Evolutionary conservation across 2,113 vertebrate genomes (phyloP), one percentile per base, ranked within the genome.

Genomic region (Tragelaphus buxtoni): DNA sequence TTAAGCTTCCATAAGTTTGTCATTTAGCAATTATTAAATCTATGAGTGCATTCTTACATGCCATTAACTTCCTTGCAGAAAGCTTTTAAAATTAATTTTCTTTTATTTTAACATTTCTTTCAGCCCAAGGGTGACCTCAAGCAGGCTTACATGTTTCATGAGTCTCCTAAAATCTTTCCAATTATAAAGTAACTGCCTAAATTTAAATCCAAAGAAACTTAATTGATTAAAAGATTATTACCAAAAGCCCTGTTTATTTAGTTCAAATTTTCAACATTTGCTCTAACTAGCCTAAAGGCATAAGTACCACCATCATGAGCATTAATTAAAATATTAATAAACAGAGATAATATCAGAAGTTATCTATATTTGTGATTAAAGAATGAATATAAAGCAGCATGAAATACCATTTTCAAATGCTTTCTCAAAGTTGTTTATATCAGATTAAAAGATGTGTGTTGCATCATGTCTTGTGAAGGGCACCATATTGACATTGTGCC

Each of bases 301-400:
- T 4, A 90, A 90, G 35, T 53, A 80, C 22, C 53, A 51, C 12
- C 9, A 76, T 84, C 35, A 94, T 47, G 18, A 72, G 18, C 49
- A 94, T 96, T 98, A 93, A 95, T 90, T 97, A 95, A 93, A 93
- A 92, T 92, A 92, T 88, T 94, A 95, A 92, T 93, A 96, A 96
- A 81, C 24, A 82, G 20, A 90, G 28, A n/a, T 2, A 91, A 55
- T 87, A 76, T 58, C 20, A 91, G 49, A 88, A 89, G 20, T 90
- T 80, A 86, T 84, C 79, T 74, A 42, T 55, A 90, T 20, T 92
- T 90, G 39, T 93, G 35, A 47, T 61, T 80, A 65, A 95, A 97
- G 65, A 96, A 77, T 65, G 26, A 92, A 7, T 56, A 63, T 28
- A 87, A 92, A 94, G 1, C 53, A 96, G 28, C 49, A 53, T 47